Conservation (phyloP, 2,888 invertebrate species). For the Temnothorax ravouxi region DNA sequence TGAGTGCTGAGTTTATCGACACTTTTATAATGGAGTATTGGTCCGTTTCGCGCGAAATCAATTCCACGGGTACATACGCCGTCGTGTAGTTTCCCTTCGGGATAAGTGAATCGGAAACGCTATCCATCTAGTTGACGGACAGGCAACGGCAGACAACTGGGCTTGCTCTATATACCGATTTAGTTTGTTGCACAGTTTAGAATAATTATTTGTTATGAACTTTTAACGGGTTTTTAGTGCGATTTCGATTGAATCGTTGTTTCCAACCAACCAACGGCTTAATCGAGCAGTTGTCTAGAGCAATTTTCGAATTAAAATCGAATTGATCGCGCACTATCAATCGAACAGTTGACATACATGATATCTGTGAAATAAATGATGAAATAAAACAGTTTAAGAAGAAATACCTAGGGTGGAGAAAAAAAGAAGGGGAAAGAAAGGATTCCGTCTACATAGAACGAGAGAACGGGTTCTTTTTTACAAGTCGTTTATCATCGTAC, state of each 20-base stretch:
- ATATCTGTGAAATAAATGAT: slow-evolving; percentile 8
- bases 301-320: not conserved
- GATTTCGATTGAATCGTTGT: not conserved
- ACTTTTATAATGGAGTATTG: slow-evolving; percentile 49
- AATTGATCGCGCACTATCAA: too few species aligned
- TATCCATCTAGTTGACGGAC: slow-evolving; percentile 57
- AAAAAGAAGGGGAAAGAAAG: not conserved
- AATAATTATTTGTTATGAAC: not conserved
- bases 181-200: slow-evolving; percentile 9
- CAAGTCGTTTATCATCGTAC: slow-evolving; percentile 4
- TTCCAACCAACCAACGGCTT: not conserved
- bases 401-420: not conserved
- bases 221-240: not conserved
- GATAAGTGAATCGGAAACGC: slow-evolving; percentile 56
- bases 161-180: slow-evolving; percentile 31
- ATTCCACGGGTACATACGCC: slow-evolving; percentile 27
- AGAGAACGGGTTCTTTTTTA: not conserved
- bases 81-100: slow-evolving; percentile 50
- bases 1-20: slow-evolving; percentile 37
- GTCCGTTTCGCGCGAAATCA: slow-evolving; percentile 30
- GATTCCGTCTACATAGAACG: not conserved
- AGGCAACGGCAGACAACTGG: slow-evolving; percentile 38
- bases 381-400: not conserved
- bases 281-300: not conserved
- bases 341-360: not conserved